Percentiles rank a stretch among this genome's conserved stretches.
Conservation (phyloP, 2,797 vertebrate species). For the Mormyrus hasselquistii region DNA sequence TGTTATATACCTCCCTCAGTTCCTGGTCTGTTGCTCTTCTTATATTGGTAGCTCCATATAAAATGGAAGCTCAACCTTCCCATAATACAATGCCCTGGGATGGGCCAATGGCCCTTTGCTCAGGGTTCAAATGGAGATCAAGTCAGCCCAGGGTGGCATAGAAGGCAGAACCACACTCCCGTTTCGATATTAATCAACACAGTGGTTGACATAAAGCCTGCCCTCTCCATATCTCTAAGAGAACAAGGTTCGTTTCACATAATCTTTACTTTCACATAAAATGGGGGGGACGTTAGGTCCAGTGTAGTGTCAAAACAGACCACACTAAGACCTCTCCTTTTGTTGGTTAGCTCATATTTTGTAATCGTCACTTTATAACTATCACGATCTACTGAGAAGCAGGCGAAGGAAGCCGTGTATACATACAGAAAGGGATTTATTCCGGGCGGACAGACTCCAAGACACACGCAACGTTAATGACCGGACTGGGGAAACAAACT, state of each 20-base stretch:
- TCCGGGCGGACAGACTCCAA: no score
- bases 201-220: conserved; percentile 57
- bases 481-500: no score
- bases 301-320: background rate
- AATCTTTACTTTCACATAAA: conserved; percentile 29
- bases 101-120: conserved; percentile 42
- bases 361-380: background rate
- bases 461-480: no score
- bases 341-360: background rate
- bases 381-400: background rate
- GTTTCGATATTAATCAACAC: conserved; percentile 57
- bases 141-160: conserved; percentile 45
- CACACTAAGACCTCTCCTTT: background rate
- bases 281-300: background rate
- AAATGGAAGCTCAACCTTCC: conserved; percentile 6
- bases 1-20: background rate
- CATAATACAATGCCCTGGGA: conserved; percentile 50
- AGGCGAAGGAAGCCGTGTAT: no score
- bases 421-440: no score
- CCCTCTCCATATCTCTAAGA: conserved; percentile 47
- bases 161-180: conserved; percentile 59
- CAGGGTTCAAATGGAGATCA: conserved; percentile 49
- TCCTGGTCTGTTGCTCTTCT: background rate
- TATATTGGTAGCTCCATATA: background rate
- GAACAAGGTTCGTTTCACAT: conserved; percentile 46